Conservation (phyloP, 2,888 invertebrate species). For the Tuta absoluta region DNA sequence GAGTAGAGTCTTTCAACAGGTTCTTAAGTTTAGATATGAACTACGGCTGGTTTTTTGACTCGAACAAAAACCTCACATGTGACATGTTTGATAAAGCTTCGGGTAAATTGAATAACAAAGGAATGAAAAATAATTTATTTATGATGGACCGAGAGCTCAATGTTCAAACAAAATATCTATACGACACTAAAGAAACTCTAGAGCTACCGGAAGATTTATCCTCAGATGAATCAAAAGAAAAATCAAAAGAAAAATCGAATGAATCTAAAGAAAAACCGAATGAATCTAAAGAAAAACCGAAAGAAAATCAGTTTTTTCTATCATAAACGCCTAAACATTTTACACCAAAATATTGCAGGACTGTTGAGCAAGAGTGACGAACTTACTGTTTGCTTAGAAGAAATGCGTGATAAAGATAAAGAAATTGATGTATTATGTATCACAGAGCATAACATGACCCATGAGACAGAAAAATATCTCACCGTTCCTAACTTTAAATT, state of each 20-base stretch:
- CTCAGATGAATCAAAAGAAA: too few species aligned
- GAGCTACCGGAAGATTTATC: too few species aligned
- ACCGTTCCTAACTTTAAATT: slow-evolving; percentile 25
- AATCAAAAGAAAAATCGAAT: too few species aligned
- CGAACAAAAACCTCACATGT: not conserved
- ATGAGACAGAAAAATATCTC: slow-evolving; percentile 17
- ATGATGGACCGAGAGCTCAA: too few species aligned
- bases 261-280: too few species aligned
- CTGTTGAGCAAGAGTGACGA: slow-evolving; percentile 27
- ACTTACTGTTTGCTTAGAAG: slow-evolving; percentile 25
- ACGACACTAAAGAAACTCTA: not conserved
- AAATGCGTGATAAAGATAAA: slow-evolving; percentile 11
- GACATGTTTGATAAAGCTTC: slow-evolving; percentile 11
- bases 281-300: too few species aligned
- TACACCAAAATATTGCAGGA: slow-evolving; percentile 33
- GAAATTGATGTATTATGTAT: slow-evolving; percentile 31
- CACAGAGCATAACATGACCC: slow-evolving; percentile 34
- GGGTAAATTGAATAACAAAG: slow-evolving; percentile 14
- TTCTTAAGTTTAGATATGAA: not conserved
- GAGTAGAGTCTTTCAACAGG: slow-evolving; percentile 20
- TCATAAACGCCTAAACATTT: slow-evolving; percentile 18
- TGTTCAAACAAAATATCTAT: not conserved
- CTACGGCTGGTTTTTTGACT: slow-evolving; percentile 15
- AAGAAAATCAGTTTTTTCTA: too few species aligned
- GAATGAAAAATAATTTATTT: not conserved